A percentile compares a stretch with the other conserved stretches of the same genome.
Evolutionary conservation across 2,113 vertebrate species (phyloP).

Genomic region (Spea bombifrons): DNA sequence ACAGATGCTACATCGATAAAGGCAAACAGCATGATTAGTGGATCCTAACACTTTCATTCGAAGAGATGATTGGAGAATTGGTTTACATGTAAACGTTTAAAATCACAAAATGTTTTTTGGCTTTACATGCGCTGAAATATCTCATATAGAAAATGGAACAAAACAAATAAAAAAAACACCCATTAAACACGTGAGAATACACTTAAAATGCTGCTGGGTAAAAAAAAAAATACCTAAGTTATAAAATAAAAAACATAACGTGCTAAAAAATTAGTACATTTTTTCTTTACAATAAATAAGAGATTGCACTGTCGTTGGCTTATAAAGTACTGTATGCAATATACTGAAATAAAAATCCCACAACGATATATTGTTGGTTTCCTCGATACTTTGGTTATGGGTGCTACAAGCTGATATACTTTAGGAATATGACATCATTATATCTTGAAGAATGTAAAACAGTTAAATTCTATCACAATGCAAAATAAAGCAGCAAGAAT

Average conservation of each 20-base stretch:
- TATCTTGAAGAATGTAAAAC: conserved; percentile 67
- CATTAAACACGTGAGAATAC: conserved; percentile 73
- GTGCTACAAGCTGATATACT: conserved; percentile 64
- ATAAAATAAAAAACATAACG: conserved; percentile 78
- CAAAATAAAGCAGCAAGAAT: conserved; percentile 81
- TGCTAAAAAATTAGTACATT: conserved; percentile 96
- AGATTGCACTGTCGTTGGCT: conserved; percentile 99
- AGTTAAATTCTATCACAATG: conserved; percentile 64
- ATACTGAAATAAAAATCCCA: conserved; percentile 99
- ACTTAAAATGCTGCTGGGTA: conserved; percentile 90
- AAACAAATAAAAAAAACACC: conserved; percentile 58
- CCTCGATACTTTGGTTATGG: conserved; percentile 97
- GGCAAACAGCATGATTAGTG: conserved; percentile 77
- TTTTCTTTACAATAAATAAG: conserved; percentile 99
- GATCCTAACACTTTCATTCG: conserved; percentile 71
- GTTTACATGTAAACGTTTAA: conserved; percentile 87
- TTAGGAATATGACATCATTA: conserved; percentile 85
- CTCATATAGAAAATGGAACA: conserved; percentile 62
- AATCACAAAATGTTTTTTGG: conserved; percentile 76
- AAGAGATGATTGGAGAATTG: conserved; percentile 84
- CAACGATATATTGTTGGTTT: conserved; percentile 87
- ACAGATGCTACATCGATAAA: conserved; percentile 83
- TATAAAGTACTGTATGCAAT: conserved; percentile 99
- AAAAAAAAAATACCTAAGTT: conserved; percentile 80
- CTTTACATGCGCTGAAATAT: conserved; percentile 79